Evolutionary conservation across 2,113 vertebrate species (phyloP), one percentile per base, ranked within the genome.

Genomic region (Nannobrachium achirus): DNA sequence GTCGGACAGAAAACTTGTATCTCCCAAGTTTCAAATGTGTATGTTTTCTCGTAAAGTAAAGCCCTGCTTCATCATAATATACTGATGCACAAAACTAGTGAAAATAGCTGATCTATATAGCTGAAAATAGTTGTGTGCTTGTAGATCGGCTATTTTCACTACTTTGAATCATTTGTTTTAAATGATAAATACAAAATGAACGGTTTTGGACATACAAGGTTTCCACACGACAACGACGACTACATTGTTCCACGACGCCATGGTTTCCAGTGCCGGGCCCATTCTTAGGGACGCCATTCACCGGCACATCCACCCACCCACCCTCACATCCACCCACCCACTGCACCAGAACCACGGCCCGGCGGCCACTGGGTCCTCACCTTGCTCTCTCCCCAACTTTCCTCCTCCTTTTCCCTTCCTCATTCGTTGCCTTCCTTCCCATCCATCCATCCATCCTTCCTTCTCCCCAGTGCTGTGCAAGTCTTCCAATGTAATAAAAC

Each of bases 171-270:
- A n/a, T n/a, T n/a, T n/a, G n/a, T n/a, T n/a, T n/a, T n/a, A n/a
- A n/a, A n/a, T n/a, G n/a, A n/a, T n/a, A n/a, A n/a, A n/a, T n/a
- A n/a, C n/a, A n/a, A n/a, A n/a, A n/a, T n/a, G n/a, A n/a, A n/a
- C n/a, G n/a, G n/a, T n/a, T n/a, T n/a, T n/a, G n/a, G n/a, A n/a
- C n/a, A n/a, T n/a, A n/a, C n/a, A n/a, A n/a, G n/a, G n/a, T n/a
- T n/a, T n/a, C n/a, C n/a, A n/a, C n/a, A n/a, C n/a, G n/a, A n/a
- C n/a, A n/a, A n/a, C n/a, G n/a, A n/a, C n/a, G n/a, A n/a, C n/a
- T n/a, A n/a, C n/a, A 82, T 89, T 90, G 89, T 92, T 91, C 92
- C 88, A 91, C 86, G 88, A 89, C 82, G 85, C 82, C 88, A 90
- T 67, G 63, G 68, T 87, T 91, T 92, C 88, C 89, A 89, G 81